Conservation (phyloP, 2,797 vertebrate species). For the Brachyalestes nurse region DNA sequence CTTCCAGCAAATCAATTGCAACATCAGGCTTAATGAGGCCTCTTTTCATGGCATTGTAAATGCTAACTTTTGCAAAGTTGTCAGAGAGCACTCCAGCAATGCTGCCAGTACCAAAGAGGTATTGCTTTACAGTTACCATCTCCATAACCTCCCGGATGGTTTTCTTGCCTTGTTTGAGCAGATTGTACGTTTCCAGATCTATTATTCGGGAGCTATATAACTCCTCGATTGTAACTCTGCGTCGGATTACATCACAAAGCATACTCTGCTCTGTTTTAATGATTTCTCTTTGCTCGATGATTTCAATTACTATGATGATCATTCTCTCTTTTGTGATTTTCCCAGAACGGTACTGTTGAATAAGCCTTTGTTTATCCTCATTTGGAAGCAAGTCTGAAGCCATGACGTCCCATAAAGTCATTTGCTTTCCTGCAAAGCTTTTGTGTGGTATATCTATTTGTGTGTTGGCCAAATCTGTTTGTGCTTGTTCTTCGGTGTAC, state of each 20-base stretch:
- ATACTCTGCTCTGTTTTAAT: conserved; percentile 82
- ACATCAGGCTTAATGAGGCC: conserved; percentile 85
- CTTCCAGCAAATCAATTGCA: conserved; percentile 88
- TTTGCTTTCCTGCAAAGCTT: conserved; percentile 80
- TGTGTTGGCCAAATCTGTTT: conserved; percentile 83
- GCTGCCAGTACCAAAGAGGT: conserved; percentile 90
- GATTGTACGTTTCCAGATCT: conserved; percentile 86
- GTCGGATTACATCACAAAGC: conserved; percentile 88
- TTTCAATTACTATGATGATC: conserved; percentile 96
- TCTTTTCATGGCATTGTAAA: conserved; percentile 93
- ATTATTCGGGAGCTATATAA: conserved; percentile 90
- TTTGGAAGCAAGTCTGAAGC: conserved; percentile 89
- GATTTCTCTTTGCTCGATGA: conserved; percentile 91
- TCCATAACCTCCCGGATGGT: conserved; percentile 89
- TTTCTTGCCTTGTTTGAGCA: conserved; percentile 89
- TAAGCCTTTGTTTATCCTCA: conserved; percentile 83
- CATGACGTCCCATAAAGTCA: conserved; percentile 91
- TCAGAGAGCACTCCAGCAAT: conserved; percentile 90
- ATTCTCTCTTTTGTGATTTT: conserved; percentile 92
- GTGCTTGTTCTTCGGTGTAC: conserved; percentile 87
- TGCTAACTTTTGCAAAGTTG: conserved; percentile 81
- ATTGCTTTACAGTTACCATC: conserved; percentile 81
- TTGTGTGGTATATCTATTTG: conserved; percentile 86
- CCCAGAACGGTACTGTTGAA: conserved; percentile 90
- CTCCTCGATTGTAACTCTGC: conserved; percentile 89